These are phyloP conservation scores for Prolemur simus DNA, from an alignment of 2,113 vertebrate species.

Conservation along the genomic window DNA sequence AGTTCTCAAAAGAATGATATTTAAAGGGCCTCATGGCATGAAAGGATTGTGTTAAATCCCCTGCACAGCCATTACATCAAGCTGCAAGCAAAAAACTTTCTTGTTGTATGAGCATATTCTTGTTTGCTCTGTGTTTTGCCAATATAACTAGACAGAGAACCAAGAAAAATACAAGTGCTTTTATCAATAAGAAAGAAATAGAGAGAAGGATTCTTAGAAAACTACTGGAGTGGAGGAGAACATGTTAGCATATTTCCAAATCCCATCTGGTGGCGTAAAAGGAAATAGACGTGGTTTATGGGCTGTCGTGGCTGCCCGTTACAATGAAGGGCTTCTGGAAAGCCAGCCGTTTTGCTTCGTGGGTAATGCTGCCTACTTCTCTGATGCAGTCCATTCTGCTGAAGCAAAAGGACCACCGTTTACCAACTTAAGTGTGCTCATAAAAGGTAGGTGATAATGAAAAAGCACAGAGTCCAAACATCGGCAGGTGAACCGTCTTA, in stretches of 20 bases:
- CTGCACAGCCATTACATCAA: conserved; percentile 49
- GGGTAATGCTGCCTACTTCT: neutral
- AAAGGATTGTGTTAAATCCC: conserved; percentile 47
- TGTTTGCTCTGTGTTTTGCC: neutral
- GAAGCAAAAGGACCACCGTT: neutral
- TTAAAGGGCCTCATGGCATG: conserved; percentile 45
- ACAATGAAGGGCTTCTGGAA: neutral
- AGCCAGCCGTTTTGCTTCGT: neutral
- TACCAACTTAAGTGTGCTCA: neutral
- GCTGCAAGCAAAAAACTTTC: neutral
- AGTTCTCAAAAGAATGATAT: conserved; percentile 62
- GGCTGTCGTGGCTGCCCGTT: neutral
- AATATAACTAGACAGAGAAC: neutral
- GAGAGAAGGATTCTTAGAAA: neutral
- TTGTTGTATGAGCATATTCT: neutral
- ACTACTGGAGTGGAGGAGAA: neutral
- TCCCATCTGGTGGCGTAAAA: neutral
- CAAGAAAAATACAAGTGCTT: neutral
- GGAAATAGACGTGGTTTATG: neutral
- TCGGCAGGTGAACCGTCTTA: neutral
- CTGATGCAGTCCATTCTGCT: neutral
- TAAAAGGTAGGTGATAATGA: neutral
- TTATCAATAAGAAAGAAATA: neutral
- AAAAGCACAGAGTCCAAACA: neutral
- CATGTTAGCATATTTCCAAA: neutral